These are phyloP conservation scores for Agonopterix arenella DNA, from an alignment of 2,888 invertebrate species.

Conservation along the genomic window DNA sequence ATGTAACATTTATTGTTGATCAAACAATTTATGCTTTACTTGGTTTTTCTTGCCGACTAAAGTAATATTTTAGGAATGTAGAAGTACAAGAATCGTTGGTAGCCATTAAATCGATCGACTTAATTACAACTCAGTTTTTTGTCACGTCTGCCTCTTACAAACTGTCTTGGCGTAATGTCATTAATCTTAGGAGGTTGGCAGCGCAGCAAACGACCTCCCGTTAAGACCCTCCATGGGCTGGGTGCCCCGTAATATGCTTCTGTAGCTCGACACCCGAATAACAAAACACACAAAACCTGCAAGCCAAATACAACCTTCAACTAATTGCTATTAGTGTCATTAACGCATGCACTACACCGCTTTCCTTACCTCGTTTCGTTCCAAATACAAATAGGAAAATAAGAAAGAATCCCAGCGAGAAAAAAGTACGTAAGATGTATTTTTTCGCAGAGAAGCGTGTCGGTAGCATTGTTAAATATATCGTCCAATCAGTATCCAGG, in stretches of 20 bases:
- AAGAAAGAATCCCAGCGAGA: conserved; percentile 59
- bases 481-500: conserved; percentile 72
- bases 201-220: conserved; percentile 72
- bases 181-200: conserved; percentile 71
- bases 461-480: conserved; percentile 74
- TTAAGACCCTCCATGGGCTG: conserved; percentile 68
- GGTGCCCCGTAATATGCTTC: conserved; percentile 64
- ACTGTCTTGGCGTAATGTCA: conserved; percentile 67
- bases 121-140: conserved; percentile 59
- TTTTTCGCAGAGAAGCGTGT: conserved; percentile 63
- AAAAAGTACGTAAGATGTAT: conserved; percentile 68
- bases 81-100: conserved; percentile 1
- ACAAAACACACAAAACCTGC: conserved; percentile 49
- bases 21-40: no score
- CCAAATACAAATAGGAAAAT: conserved; percentile 42
- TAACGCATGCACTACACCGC: conserved; percentile 42
- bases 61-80: background rate
- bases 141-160: conserved; percentile 62
- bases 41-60: no score
- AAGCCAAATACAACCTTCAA: conserved; percentile 63
- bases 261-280: conserved; percentile 45
- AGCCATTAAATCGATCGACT: conserved; percentile 39
- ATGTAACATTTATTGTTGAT: no score
- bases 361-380: conserved; percentile 43
- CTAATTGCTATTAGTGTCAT: conserved; percentile 63